Percentiles rank a stretch among this genome's conserved stretches.
phyloP scores from a whole-genome alignment of 2,888 invertebrate genomes.

The Phoenoteleia sp. region DNA sequence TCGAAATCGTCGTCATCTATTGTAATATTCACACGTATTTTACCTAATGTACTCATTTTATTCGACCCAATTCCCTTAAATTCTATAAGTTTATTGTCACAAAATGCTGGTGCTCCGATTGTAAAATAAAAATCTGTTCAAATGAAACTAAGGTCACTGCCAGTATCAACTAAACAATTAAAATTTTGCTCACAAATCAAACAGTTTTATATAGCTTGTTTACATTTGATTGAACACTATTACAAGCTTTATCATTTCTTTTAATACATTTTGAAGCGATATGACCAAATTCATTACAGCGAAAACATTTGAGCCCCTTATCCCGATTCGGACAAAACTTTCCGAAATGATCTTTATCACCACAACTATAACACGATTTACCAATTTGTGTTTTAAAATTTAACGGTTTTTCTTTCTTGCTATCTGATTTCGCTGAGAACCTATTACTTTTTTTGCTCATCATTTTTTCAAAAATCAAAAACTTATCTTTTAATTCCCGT shows the following conservation, averaged over 20 bases:
- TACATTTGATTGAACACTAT: not conserved
- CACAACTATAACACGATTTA: not conserved
- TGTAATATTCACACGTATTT: not conserved
- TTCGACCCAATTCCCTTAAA: slow-evolving; percentile 63
- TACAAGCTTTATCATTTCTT: not conserved
- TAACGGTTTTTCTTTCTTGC: not conserved
- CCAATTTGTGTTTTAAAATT: too few species aligned
- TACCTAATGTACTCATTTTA: slow-evolving; percentile 49
- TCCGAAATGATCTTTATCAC: not conserved
- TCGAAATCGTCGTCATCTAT: slow-evolving; percentile 55
- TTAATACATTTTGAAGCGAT: not conserved
- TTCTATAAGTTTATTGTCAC: not conserved
- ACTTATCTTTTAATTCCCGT: not conserved
- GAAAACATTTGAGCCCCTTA: not conserved
- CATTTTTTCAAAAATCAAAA: not conserved
- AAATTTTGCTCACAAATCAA: slow-evolving; percentile 20
- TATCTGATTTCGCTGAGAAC: not conserved
- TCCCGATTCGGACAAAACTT: not conserved
- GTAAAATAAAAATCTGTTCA: slow-evolving; percentile 23
- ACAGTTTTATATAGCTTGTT: not conserved
- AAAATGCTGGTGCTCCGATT: slow-evolving; percentile 40
- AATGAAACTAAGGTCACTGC: slow-evolving; percentile 64
- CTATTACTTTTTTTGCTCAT: not conserved
- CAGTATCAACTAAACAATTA: slow-evolving; percentile 47
- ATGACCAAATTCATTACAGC: not conserved